A percentile compares a stretch with the other conserved stretches of the same genome.
These are phyloP conservation scores for Xestia ashworthii DNA, from an alignment of 2,888 invertebrate genomes.

Conservation along the genomic window DNA sequence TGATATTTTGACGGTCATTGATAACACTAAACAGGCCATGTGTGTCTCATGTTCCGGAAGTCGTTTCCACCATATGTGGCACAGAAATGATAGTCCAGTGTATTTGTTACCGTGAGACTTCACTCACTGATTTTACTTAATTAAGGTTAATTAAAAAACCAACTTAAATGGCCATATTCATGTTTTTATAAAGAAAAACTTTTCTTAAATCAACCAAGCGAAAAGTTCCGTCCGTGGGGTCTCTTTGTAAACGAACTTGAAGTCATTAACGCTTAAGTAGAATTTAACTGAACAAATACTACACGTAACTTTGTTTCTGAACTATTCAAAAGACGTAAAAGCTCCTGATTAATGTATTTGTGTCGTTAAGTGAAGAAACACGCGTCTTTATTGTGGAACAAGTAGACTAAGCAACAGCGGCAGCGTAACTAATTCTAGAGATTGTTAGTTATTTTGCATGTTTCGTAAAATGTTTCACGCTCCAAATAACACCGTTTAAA, in stretches of 20 bases:
- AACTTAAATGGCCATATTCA: constrained; percentile 68
- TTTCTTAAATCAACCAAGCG: constrained; percentile 54
- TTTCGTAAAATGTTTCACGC: constrained; percentile 90
- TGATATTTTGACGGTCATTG: constrained; percentile 61
- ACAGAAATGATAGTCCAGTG: constrained; percentile 74
- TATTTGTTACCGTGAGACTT: constrained; percentile 81
- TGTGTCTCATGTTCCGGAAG: constrained; percentile 64
- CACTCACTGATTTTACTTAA: constrained; percentile 77
- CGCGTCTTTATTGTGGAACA: constrained; percentile 83
- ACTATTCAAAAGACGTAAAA: constrained; percentile 66
- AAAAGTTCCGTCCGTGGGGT: constrained; percentile 49
- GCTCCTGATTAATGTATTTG: constrained; percentile 83
- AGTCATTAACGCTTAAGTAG: constrained; percentile 56
- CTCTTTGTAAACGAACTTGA: constrained; percentile 44
- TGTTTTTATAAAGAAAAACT: constrained; percentile 64
- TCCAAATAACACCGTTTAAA: constrained; percentile 86
- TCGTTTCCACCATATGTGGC: constrained; percentile 60
- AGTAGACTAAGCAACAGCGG: constrained; percentile 88
- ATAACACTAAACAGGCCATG: constrained; percentile 57
- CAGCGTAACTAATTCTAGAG: constrained; percentile 89
- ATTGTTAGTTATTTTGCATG: constrained; percentile 90
- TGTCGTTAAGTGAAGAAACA: constrained; percentile 86
- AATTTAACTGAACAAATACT: constrained; percentile 57
- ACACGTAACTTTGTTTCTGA: constrained; percentile 50
- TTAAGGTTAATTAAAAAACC: constrained; percentile 86